phyloP scores from a whole-genome alignment of 2,113 vertebrate species.

The Leptobrachium leishanense region DNA sequence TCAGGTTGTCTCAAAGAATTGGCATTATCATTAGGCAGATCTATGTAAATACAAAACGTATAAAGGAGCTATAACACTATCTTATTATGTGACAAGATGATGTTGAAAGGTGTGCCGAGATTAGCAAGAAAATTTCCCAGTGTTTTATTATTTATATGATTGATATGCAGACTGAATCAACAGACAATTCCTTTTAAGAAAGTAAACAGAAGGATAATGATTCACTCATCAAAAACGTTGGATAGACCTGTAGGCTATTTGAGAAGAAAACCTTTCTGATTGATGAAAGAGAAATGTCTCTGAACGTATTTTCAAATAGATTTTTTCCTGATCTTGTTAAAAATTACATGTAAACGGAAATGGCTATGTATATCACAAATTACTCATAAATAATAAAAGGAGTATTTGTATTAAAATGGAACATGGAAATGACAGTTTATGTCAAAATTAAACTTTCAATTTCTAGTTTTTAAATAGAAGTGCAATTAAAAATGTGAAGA shows the following conservation, averaged over 20 bases:
- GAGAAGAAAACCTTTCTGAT: constrained; percentile 44
- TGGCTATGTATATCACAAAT: neutral
- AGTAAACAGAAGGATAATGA: constrained; percentile 59
- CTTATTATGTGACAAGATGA: constrained; percentile 27
- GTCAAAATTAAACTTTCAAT: too few relatives aligned
- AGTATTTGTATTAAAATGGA: too few relatives aligned
- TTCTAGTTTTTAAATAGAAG: too few relatives aligned
- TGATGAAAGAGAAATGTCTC: neutral
- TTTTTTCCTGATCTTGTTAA: neutral
- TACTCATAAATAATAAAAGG: too few relatives aligned
- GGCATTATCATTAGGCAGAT: constrained; percentile 54
- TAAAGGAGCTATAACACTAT: constrained; percentile 34
- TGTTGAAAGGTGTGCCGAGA: constrained; percentile 48
- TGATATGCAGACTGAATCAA: constrained; percentile 61
- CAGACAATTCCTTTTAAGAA: constrained; percentile 63
- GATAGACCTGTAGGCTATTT: constrained; percentile 59
- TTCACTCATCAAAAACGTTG: constrained; percentile 61
- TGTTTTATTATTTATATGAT: constrained; percentile 54
- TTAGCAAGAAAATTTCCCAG: constrained; percentile 57
- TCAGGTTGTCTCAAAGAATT: constrained; percentile 17
- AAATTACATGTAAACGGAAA: neutral
- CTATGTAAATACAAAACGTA: constrained; percentile 52
- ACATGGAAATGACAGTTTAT: too few relatives aligned
- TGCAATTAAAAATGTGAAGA: too few relatives aligned
- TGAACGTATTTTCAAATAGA: neutral